A percentile compares a stretch with the other conserved stretches of the same genome.
phyloP scores from a whole-genome alignment of 2,797 vertebrate species.

The Antrozous pallidus region DNA sequence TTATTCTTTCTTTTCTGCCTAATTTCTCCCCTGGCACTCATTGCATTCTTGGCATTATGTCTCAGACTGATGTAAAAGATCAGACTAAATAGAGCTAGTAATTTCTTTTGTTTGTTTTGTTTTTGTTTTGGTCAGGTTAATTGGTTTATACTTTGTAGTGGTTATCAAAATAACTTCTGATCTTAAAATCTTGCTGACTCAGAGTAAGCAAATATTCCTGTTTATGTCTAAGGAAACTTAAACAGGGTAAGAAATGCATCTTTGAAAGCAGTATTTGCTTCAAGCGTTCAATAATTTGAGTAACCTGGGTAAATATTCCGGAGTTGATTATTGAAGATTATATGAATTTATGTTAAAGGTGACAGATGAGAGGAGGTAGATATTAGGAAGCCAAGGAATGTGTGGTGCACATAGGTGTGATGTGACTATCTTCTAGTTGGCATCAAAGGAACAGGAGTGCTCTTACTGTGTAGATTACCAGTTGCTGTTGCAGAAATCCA shows the following conservation, averaged over 20 bases:
- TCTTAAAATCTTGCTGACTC: constrained; percentile 22
- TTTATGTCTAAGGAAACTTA: not conserved
- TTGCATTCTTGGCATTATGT: not conserved
- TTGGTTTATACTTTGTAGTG: not conserved
- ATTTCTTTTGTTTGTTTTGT: no score
- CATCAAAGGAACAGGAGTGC: not conserved
- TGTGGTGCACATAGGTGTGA: not conserved
- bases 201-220: constrained; percentile 21
- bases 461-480: constrained; percentile 39
- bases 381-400: not conserved
- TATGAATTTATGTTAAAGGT: not conserved
- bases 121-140: not conserved
- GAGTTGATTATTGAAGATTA: constrained; percentile 3
- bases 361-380: not conserved
- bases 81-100: not conserved
- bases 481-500: constrained; percentile 51
- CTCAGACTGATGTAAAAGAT: not conserved
- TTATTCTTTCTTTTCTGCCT: not conserved
- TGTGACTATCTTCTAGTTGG: constrained; percentile 8
- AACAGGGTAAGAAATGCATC: not conserved
- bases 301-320: not conserved
- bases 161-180: no score
- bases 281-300: not conserved
- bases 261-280: constrained; percentile 32
- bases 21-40: not conserved